These are phyloP conservation scores for Eupeodes corollae DNA, from an alignment of 1,140 invertebrate species.

Conservation along the genomic window DNA sequence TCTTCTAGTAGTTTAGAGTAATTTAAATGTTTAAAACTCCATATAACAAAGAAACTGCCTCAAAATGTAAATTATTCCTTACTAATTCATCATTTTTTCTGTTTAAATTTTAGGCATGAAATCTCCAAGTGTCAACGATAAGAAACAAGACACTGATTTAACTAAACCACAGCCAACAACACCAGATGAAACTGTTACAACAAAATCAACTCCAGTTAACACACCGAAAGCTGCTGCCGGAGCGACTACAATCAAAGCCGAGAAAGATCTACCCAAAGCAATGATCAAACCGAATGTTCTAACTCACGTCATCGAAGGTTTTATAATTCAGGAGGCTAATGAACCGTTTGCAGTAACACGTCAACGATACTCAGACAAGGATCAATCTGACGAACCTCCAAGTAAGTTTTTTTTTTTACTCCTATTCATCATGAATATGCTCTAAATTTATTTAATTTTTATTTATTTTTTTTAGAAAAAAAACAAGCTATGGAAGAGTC, in stretches of 20 bases:
- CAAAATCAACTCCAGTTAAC: slow-evolving; percentile 3
- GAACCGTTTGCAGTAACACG: slow-evolving; percentile 80
- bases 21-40: too few relatives aligned
- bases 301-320: slow-evolving; percentile 94
- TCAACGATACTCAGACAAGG: slow-evolving; percentile 39
- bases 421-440: not conserved
- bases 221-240: slow-evolving; percentile 7
- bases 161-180: slow-evolving; percentile 5
- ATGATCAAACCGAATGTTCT: slow-evolving; percentile 93
- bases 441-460: not conserved
- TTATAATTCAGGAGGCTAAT: slow-evolving; percentile 87
- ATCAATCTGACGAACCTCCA: slow-evolving; percentile 58
- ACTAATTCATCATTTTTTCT: too few relatives aligned
- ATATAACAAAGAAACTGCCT: too few relatives aligned
- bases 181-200: slow-evolving; percentile 1
- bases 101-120: not conserved
- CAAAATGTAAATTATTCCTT: too few relatives aligned
- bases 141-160: slow-evolving; percentile 5
- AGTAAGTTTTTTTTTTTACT: slow-evolving; percentile 17
- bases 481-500: slow-evolving; percentile 32
- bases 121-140: not conserved
- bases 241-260: slow-evolving; percentile 30
- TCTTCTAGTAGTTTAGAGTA: too few relatives aligned
- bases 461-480: slow-evolving; percentile 26
- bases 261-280: slow-evolving; percentile 72